These are phyloP conservation scores for Dicrostonyx torquatus DNA, from an alignment of 2,797 vertebrate species.

Conservation along the genomic window DNA sequence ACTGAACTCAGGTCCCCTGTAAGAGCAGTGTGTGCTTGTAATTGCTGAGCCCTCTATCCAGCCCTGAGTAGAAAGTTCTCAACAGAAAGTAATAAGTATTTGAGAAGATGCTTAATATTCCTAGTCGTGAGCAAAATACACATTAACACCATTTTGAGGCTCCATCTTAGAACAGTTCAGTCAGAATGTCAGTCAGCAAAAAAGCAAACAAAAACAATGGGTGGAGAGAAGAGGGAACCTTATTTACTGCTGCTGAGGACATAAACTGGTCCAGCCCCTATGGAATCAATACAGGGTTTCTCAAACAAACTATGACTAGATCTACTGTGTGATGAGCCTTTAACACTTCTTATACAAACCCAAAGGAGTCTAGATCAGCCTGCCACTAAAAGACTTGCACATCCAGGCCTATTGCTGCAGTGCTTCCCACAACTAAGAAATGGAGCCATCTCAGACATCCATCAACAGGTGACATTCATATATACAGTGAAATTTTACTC, in stretches of 20 bases:
- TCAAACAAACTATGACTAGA: not conserved
- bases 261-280: not conserved
- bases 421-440: not conserved
- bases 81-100: not conserved
- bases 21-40: no score
- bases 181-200: not conserved
- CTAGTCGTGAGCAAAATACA: not conserved
- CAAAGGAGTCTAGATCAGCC: not conserved
- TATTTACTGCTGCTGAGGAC: not conserved
- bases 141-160: not conserved
- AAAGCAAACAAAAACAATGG: not conserved
- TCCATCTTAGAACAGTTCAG: not conserved
- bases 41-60: not conserved
- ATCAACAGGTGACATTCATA: not conserved
- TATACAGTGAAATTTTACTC: not conserved
- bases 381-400: not conserved
- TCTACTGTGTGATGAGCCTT: not conserved
- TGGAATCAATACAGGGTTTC: not conserved
- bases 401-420: not conserved
- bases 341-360: not conserved
- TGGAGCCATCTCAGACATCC: not conserved
- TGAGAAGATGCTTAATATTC: not conserved
- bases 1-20: not conserved
- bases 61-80: not conserved
- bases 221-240: not conserved